A percentile compares a stretch with the other conserved stretches of the same genome.
These are phyloP conservation scores for Ceratina calcarata DNA, from an alignment of 1,140 invertebrate species.

Conservation along the genomic window DNA sequence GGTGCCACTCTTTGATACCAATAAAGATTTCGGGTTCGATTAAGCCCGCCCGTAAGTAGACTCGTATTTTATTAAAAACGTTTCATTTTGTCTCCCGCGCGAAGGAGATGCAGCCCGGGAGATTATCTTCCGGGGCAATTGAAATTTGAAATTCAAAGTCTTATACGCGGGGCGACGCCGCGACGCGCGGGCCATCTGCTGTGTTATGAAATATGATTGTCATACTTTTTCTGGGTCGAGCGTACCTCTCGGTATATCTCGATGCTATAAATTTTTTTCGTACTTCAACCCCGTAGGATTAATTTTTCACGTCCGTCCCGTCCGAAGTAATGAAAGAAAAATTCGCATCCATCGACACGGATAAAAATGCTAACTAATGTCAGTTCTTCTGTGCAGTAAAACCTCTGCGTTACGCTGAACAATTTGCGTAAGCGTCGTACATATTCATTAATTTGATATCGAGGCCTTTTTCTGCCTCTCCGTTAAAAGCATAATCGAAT, in stretches of 20 bases:
- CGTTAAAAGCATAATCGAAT: conserved; percentile 31
- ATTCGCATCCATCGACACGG: no score
- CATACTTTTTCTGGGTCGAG: not conserved
- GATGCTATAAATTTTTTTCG: not conserved
- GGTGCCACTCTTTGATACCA: no score
- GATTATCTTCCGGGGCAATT: not conserved
- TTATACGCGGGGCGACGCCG: no score
- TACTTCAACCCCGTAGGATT: no score
- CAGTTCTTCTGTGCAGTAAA: no score
- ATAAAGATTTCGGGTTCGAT: not conserved
- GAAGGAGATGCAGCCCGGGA: not conserved
- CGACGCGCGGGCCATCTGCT: not conserved
- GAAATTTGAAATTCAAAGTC: conserved; percentile 9
- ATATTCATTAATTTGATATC: no score
- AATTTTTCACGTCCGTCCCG: no score
- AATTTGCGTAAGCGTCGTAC: no score
- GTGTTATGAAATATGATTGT: not conserved
- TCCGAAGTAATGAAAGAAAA: no score
- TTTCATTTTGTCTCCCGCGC: not conserved
- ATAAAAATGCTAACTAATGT: no score
- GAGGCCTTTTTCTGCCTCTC: not conserved
- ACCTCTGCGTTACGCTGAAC: no score
- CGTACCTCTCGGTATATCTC: not conserved
- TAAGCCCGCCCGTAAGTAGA: not conserved
- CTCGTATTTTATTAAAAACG: not conserved